A percentile compares a stretch with the other conserved stretches of the same genome.
phyloP scores from a whole-genome alignment of 2,113 vertebrate genomes.

The Marmota monax region DNA sequence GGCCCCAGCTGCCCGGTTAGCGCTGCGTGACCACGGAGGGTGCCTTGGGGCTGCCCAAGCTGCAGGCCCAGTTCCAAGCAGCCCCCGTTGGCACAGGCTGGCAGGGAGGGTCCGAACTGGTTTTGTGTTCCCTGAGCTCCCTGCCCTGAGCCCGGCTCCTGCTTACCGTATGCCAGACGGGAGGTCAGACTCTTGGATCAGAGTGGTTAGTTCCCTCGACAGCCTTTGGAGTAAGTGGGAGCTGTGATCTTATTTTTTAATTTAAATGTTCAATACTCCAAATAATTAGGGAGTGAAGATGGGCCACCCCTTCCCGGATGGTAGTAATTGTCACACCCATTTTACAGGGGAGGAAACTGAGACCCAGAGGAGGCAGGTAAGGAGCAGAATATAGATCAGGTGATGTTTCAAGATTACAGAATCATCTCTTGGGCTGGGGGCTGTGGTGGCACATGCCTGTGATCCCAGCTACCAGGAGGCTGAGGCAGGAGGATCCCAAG shows the following conservation, averaged over 20 bases:
- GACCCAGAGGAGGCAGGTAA: neutral
- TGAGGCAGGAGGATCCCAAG: too few relatives aligned
- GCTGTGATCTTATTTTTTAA: neutral
- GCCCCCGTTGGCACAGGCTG: too few relatives aligned
- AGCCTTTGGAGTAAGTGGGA: neutral
- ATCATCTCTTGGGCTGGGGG: neutral
- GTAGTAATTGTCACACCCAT: neutral
- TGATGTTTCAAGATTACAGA: neutral
- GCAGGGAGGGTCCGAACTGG: too few relatives aligned
- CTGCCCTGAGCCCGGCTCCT: too few relatives aligned
- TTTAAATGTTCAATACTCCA: neutral
- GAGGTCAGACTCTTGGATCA: neutral
- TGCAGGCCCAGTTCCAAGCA: neutral
- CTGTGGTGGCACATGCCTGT: rapidly evolving
- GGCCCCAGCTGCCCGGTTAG: too few relatives aligned
- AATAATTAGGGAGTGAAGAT: neutral
- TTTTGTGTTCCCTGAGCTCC: too few relatives aligned
- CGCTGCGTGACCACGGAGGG: too few relatives aligned
- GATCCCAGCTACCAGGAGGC: too few relatives aligned
- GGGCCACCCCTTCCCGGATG: neutral
- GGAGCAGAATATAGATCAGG: neutral
- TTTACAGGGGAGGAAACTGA: slow-evolving; percentile 39
- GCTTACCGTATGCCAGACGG: too few relatives aligned
- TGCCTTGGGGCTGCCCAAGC: too few relatives aligned
- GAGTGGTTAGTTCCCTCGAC: neutral